phyloP scores from a whole-genome alignment of 2,113 vertebrate genomes.

The Oncorhynchus masou region DNA sequence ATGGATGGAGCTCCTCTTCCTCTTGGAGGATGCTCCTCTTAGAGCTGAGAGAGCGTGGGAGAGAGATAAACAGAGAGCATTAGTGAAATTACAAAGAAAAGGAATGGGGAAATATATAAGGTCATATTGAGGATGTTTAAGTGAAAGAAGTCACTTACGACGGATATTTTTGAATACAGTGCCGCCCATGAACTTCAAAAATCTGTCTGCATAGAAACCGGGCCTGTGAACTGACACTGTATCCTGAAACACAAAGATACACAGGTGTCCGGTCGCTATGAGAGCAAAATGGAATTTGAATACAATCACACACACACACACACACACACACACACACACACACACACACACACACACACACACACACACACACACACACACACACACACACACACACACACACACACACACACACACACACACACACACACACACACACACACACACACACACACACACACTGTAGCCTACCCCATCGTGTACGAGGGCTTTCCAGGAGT shows the following conservation, averaged over 20 bases:
- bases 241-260: constrained; percentile 71
- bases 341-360: constrained; percentile 13
- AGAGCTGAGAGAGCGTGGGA: constrained; percentile 68
- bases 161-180: constrained; percentile 91
- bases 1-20: constrained; percentile 80
- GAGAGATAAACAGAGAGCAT: background rate
- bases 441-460: constrained; percentile 13
- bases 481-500: constrained; percentile 97
- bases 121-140: background rate
- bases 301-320: constrained; percentile 7
- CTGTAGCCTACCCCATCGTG: constrained; percentile 84
- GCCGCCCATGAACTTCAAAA: constrained; percentile 92
- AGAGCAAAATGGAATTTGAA: background rate
- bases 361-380: constrained; percentile 11
- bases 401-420: constrained; percentile 13
- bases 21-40: constrained; percentile 85
- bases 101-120: background rate
- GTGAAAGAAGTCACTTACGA: constrained; percentile 70
- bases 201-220: constrained; percentile 91
- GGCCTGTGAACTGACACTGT: constrained; percentile 93
- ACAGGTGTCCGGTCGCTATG: background rate
- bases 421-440: constrained; percentile 11
- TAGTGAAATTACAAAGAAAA: background rate
- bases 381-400: constrained; percentile 13
- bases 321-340: constrained; percentile 13